phyloP scores from a whole-genome alignment of 2,888 invertebrate species.

The Morinoia aosen region DNA sequence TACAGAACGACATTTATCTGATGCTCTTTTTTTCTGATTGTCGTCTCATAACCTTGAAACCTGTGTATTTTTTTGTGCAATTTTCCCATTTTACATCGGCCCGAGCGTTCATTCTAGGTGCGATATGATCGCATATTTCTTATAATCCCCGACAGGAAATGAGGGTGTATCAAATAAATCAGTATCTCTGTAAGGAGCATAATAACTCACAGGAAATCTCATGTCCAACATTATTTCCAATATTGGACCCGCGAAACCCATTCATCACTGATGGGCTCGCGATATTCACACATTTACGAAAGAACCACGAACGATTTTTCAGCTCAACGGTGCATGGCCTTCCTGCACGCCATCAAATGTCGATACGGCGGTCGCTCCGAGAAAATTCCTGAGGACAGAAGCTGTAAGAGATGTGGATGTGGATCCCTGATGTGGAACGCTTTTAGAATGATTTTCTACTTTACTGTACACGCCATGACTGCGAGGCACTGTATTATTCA shows the following conservation, averaged over 20 bases:
- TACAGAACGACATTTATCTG: no score
- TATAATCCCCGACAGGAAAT: background rate
- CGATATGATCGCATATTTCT: background rate
- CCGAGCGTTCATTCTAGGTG: background rate
- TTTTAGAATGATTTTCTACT: background rate
- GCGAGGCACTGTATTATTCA: background rate
- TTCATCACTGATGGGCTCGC: background rate
- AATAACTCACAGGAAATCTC: conserved; percentile 5
- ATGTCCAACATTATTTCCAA: conserved; percentile 25
- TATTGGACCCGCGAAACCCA: conserved; percentile 12
- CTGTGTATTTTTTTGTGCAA: no score
- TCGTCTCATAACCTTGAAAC: no score
- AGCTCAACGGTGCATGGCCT: background rate
- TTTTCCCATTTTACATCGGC: no score
- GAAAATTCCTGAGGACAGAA: background rate
- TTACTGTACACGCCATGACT: background rate
- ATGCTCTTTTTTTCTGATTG: no score
- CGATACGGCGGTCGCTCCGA: background rate
- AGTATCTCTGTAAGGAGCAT: background rate
- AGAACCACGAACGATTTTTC: background rate
- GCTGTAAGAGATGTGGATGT: background rate
- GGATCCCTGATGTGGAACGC: background rate
- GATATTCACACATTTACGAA: conserved; percentile 3
- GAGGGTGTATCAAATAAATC: conserved; percentile 13
- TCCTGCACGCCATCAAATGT: background rate